Base-by-base conservation (phyloP, 1,140 invertebrate genomes). In the Aradophagus sp. region DNA sequence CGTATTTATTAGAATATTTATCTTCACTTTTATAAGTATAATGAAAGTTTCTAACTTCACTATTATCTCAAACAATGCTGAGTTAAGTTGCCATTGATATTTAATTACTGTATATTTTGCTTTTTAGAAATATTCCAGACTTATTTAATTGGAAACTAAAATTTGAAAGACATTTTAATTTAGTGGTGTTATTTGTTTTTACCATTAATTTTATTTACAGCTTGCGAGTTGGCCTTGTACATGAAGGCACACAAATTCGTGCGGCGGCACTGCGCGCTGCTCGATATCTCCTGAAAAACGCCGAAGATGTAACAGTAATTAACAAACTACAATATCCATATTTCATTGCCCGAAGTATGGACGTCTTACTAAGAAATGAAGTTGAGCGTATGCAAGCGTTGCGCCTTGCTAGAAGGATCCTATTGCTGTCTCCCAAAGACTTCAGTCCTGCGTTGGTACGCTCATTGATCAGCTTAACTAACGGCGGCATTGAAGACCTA, bases 351-450 rank as follows among this genome's bases (percentile, higher is more conserved):
- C 91, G 92, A 58, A 93, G 89, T 73, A 89, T 98, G 77, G 96
- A 98, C 85, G 86, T 97, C 35, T 88, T 90, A 87, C 86, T 90
- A 34, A 89, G 93, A 68, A 97, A 97, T 83, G 93, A 96, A 76
- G 90, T 93, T 55, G 96, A 98, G 81, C 88, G 96, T 16, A 89
- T 97, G 31, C 95, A 98, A 86, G 95, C 95, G 0, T 85, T 97
- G 55, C 90, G 95, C 77, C 88, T 98, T 11, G 90, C 93, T 20
- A 85, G 94, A 61, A 90, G 91, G 66, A 87, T 92, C 12, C 82
- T 94, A 14, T 83, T 89, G 1, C 80, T 94, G 34, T 87, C 90
- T 16, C 91, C 93, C 2, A 77, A 85, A 14, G 84, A 88, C 36
- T 90, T 94, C 67, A 90, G 91, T 32, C 77, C 88, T 11, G 88